Base-by-base conservation (phyloP, 2,797 vertebrate genomes). In the Acrossocheilus wenchowensis region DNA sequence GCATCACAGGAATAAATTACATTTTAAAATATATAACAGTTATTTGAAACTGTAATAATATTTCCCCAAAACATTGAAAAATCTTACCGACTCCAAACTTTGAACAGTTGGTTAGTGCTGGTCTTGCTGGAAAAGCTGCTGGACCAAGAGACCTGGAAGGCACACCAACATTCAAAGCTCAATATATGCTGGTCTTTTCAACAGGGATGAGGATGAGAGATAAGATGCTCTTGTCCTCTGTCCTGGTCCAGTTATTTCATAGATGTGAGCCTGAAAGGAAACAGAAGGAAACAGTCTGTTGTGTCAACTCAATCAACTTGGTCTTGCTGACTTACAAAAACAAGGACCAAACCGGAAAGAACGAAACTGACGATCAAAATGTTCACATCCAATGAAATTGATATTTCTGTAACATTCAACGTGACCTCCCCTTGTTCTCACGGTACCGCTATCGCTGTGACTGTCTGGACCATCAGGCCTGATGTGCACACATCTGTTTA, bases 381-480 rank as follows among this genome's bases (percentile, higher is more conserved):
- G 14, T 77, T 39, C 34, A 39, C 34, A 21, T 69, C 34, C 4
- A 69, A 4, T 36, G 30, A 77, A 77, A 23, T 1, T 23, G 2
- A 57, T 69, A 30, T 69, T 43, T 78, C 17, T 50, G 39, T 69
- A 41, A 2, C 54, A 30, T 41, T 78, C 15, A 19, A 5, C 45
- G n/a, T 60, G 48, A 57, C 36, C 12, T 43, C 4, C 48, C 10
- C 21, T 30, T 12, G 3, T 39, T 72, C 26, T 54, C n/a, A 6
- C 30, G 15, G 41, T 68, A 77, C 34, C 34, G 48, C 72, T 68
- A 78, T 71, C 17, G 75, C 75, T 85, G 83, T 79, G 66, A 71
- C 50, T 54, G 64, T 57, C 19, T 36, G 39, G 66, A 79, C 41
- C 50, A 34, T 85, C 75, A 71, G 75, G 39, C 83, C 52, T 17